These are phyloP conservation scores for Styela clava DNA, from an alignment of 23 tunicate genomes.

Conservation along the genomic window DNA sequence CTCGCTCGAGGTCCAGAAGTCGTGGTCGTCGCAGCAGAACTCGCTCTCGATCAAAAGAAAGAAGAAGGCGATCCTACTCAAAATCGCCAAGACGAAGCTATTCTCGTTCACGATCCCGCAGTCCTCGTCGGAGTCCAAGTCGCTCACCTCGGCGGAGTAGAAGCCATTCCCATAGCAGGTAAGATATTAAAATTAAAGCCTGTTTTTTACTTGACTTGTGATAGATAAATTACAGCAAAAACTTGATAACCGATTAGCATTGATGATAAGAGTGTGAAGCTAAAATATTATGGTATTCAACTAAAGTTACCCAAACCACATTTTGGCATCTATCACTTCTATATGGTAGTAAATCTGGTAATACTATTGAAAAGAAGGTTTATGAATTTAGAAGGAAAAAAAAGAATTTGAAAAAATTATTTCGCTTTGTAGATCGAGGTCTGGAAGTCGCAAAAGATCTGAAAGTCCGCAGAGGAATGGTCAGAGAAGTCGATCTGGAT, in stretches of 20 bases:
- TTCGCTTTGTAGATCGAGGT: conserved; percentile 1
- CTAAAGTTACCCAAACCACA: too few species aligned
- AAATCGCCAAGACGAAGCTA: conserved; percentile 11
- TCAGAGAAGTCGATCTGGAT: background rate
- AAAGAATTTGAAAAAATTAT: too few species aligned
- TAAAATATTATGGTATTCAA: too few species aligned
- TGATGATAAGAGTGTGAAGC: too few species aligned
- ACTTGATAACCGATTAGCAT: too few species aligned
- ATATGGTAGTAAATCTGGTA: too few species aligned
- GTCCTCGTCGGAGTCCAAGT: conserved; percentile 36
- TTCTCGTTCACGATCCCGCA: conserved; percentile 42
- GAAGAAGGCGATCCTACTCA: conserved; percentile 12
- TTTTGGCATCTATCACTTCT: too few species aligned
- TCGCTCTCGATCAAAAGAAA: background rate
- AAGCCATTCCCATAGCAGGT: conserved; percentile 27
- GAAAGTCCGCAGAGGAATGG: background rate
- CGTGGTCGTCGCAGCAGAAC: conserved; percentile 23
- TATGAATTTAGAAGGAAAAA: too few species aligned
- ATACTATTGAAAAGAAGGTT: too few species aligned
- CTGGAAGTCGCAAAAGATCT: conserved; percentile 9
- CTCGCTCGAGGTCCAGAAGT: conserved; percentile 24
- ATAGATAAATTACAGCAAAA: too few species aligned
- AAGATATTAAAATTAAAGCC: too few species aligned
- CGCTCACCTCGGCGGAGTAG: conserved; percentile 18
- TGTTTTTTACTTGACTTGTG: too few species aligned